Evolutionary conservation across 2,797 vertebrate genomes (phyloP).

Genomic region (Intellagama lesueurii): DNA sequence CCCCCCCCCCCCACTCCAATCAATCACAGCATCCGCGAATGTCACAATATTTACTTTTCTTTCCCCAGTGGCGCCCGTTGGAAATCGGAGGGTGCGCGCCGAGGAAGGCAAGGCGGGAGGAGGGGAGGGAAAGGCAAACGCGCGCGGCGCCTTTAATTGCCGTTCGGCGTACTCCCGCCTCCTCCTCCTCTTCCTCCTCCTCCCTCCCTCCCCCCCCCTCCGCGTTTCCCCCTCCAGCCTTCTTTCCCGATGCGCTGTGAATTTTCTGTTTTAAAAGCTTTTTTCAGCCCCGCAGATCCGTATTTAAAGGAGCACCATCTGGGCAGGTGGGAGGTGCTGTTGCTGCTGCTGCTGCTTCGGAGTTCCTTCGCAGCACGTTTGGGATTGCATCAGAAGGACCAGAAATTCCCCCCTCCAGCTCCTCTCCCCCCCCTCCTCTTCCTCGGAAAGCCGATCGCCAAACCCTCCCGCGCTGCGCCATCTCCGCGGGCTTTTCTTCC

Average conservation of each 20-base stretch:
- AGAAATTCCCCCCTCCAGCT: conserved; percentile 72
- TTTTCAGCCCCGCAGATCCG: conserved; percentile 76
- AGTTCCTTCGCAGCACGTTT: conserved; percentile 84
- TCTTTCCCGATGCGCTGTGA: conserved; percentile 50
- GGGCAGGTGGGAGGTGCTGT: conserved; percentile 80
- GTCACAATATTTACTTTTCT: conserved; percentile 76
- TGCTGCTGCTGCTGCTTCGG: conserved; percentile 77
- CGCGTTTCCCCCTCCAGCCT: conserved; percentile 4
- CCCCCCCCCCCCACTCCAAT: conserved; percentile 31
- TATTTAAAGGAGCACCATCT: conserved; percentile 84
- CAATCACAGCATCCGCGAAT: conserved; percentile 60
- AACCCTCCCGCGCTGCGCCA: not conserved
- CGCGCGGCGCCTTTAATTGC: conserved; percentile 75
- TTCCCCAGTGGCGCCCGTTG: conserved; percentile 50
- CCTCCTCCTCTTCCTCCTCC: conserved; percentile 19
- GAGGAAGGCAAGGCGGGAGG: too few relatives aligned
- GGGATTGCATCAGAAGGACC: conserved; percentile 83
- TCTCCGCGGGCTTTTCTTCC: not conserved
- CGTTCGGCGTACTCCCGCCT: not conserved
- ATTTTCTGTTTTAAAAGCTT: conserved; percentile 64
- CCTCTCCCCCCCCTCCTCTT: not conserved
- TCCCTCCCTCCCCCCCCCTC: conserved; percentile 4
- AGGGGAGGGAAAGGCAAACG: conserved; percentile 26
- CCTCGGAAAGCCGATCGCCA: not conserved
- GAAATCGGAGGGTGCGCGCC: conserved; percentile 32